Evolutionary conservation across 2,888 invertebrate species (phyloP), one percentile per base, ranked within the genome.

Genomic region (Venusia cambrica): DNA sequence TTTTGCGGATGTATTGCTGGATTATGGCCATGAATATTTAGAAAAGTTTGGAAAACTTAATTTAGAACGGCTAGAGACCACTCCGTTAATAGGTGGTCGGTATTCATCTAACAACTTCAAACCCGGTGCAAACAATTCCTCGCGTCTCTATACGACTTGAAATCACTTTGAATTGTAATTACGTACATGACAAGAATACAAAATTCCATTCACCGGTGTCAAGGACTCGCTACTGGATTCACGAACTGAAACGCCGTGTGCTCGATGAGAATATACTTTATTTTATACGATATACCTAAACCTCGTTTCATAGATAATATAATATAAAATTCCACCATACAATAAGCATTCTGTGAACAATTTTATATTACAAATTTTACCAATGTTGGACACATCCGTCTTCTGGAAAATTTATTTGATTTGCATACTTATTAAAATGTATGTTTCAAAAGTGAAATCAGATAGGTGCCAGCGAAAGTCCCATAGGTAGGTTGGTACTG

Each of bases 401-500:
- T n/a, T n/a, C n/a, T n/a, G n/a, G n/a, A n/a, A n/a, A n/a, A n/a
- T n/a, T n/a, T n/a, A n/a, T n/a, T n/a, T n/a, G n/a, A n/a, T n/a
- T n/a, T n/a, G n/a, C n/a, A n/a, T n/a, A n/a, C n/a, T n/a, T n/a
- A n/a, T 10, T 17, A 34, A 24, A 20, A 38, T 40, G 36, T 19
- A 25, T 48, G 54, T 68, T 64, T 71, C 62, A 66, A 78, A 83
- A 83, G 84, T 83, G 85, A 84, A 85, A 85, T 73, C 75, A 67
- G 62, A 48, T 67, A 56, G 56, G 66, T 69, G 66, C 68, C 69
- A 64, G 84, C 78, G 83, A 85, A 84, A 84, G 84, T 84, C 74
- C 75, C 80, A 73, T 70, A n/a, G n/a, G n/a, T n/a, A n/a, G n/a
- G n/a, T n/a, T n/a, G n/a, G n/a, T n/a, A 75, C 81, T 62, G 72